These are phyloP conservation scores for Cricetomys ansorgei DNA, from an alignment of 2,113 vertebrate genomes.

Conservation along the genomic window DNA sequence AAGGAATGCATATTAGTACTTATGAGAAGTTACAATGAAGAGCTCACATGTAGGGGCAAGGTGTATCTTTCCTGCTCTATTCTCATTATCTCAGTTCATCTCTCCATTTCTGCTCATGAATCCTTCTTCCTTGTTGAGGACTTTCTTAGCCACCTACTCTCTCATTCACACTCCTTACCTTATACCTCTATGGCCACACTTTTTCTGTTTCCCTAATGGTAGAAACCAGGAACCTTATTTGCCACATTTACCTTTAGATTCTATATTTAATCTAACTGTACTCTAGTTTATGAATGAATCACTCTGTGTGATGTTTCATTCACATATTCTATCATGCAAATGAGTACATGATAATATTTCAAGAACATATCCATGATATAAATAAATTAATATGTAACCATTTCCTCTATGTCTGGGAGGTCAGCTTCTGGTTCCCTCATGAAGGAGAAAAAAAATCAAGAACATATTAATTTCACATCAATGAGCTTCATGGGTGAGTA, in stretches of 20 bases:
- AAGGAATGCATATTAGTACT: neutral
- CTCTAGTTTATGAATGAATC: neutral
- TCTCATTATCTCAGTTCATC: neutral
- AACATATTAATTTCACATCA: neutral
- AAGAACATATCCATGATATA: neutral
- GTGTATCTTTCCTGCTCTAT: neutral
- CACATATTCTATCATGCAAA: neutral
- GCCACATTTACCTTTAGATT: neutral
- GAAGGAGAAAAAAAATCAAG: neutral
- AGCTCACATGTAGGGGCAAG: neutral
- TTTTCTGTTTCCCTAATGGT: neutral
- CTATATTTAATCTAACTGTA: neutral
- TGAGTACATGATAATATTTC: neutral
- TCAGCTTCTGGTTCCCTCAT: neutral
- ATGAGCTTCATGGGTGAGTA: neutral
- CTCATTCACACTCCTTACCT: neutral
- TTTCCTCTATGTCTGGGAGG: neutral
- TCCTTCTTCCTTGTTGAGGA: rapidly evolving
- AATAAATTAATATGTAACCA: neutral
- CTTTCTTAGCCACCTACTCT: neutral
- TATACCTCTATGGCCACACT: neutral
- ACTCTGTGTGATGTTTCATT: neutral
- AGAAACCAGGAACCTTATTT: neutral
- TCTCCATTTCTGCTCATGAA: rapidly evolving
- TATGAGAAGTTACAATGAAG: neutral